These are phyloP conservation scores for Heptranchias perlo DNA, from an alignment of 2,113 vertebrate species.

Conservation along the genomic window DNA sequence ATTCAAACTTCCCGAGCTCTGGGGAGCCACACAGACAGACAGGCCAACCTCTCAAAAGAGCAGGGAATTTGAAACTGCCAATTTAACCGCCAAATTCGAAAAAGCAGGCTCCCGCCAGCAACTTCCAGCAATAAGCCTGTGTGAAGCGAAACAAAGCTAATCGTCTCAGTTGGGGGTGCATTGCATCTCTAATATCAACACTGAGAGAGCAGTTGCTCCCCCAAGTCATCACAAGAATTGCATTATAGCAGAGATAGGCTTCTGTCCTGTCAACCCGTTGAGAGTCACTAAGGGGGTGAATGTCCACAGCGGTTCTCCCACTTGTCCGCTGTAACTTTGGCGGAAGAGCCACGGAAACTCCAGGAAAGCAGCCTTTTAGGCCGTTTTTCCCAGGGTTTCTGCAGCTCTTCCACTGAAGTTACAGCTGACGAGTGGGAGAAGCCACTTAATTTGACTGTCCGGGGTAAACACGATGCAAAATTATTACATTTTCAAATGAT, in stretches of 20 bases:
- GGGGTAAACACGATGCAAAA: neutral
- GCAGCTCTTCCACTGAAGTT: neutral
- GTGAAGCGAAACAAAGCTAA: neutral
- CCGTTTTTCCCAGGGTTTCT: neutral
- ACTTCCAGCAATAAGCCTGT: neutral
- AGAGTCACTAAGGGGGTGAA: neutral
- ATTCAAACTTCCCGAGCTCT: neutral
- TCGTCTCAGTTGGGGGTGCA: neutral
- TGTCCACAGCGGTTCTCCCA: neutral
- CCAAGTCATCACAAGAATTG: neutral
- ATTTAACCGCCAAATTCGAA: neutral
- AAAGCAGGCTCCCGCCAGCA: neutral
- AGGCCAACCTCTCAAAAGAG: neutral
- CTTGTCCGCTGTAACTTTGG: neutral
- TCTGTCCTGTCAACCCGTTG: neutral
- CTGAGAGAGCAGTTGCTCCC: neutral
- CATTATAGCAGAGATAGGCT: neutral
- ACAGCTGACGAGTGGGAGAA: neutral
- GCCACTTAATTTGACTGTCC: no score
- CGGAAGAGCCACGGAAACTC: neutral
- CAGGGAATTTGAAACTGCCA: neutral
- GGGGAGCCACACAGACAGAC: no score
- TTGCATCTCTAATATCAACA: neutral
- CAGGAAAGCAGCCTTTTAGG: neutral
- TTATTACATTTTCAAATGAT: neutral